These are phyloP conservation scores for Sipha maydis DNA, from an alignment of 2,888 invertebrate genomes.

Conservation along the genomic window DNA sequence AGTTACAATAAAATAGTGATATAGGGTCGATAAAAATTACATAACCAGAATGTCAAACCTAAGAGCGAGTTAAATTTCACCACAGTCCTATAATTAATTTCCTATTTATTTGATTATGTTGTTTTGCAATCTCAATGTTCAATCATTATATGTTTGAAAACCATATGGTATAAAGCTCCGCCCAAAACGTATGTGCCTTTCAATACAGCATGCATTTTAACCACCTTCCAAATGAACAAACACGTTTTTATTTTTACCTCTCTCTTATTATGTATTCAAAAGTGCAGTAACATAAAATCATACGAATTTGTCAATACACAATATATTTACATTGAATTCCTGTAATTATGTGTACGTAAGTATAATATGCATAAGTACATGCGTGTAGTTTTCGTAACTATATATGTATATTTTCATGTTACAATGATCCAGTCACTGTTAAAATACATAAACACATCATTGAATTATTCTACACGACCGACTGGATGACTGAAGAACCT, in stretches of 20 bases:
- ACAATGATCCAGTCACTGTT: not conserved
- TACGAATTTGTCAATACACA: not conserved
- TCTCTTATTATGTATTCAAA: conserved; percentile 20
- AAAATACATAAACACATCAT: not conserved
- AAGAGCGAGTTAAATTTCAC: not conserved
- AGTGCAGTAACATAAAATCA: not conserved
- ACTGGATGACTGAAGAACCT: conserved; percentile 17
- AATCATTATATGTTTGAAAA: conserved; percentile 4
- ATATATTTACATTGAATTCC: not conserved
- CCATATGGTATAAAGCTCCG: conserved; percentile 32
- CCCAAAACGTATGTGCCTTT: not conserved
- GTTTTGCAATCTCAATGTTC: conserved; percentile 24
- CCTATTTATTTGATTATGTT: conserved; percentile 37
- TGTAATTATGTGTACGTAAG: not conserved
- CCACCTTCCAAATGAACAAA: conserved; percentile 33
- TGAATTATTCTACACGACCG: not conserved
- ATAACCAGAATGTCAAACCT: conserved; percentile 27
- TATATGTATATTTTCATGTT: not conserved
- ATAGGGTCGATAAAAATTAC: conserved; percentile 6
- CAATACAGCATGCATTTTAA: not conserved
- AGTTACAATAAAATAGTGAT: not conserved
- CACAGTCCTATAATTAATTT: conserved; percentile 34
- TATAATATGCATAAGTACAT: not conserved
- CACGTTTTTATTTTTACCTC: not conserved
- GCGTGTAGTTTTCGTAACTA: not conserved